Percentiles rank a stretch among this genome's conserved stretches.
Evolutionary conservation across 1,140 invertebrate species (phyloP).

Genomic region (Drosophila lini): DNA sequence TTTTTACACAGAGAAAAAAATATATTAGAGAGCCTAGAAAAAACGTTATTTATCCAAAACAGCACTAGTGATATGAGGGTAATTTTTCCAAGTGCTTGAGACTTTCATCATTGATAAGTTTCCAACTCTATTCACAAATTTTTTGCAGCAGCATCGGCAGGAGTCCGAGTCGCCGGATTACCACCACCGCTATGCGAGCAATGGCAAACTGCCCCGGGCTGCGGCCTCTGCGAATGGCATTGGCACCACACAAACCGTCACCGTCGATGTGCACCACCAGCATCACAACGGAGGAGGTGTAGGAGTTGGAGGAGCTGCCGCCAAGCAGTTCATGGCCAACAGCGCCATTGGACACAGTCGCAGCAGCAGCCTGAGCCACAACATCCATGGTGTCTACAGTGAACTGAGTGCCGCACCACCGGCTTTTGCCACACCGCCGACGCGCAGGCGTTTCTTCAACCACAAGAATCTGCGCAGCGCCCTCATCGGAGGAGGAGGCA

Average conservation of each 20-base stretch:
- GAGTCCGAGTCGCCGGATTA: slow-evolving; percentile 82
- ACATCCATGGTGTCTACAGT: slow-evolving; percentile 63
- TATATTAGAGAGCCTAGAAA: not conserved
- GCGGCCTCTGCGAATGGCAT: slow-evolving; percentile 46
- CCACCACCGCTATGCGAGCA: slow-evolving; percentile 83
- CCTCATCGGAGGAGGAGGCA: slow-evolving; percentile 85
- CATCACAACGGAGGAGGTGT: slow-evolving; percentile 48
- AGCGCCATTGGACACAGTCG: slow-evolving; percentile 74
- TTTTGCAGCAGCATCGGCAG: slow-evolving; percentile 80
- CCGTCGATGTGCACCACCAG: slow-evolving; percentile 77
- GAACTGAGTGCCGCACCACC: slow-evolving; percentile 74
- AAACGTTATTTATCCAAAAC: too few relatives aligned
- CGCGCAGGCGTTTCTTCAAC: slow-evolving; percentile 91
- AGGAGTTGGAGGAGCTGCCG: slow-evolving; percentile 2
- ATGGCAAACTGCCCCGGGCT: slow-evolving; percentile 79
- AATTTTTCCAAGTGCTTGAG: not conserved
- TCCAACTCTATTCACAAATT: slow-evolving; percentile 38
- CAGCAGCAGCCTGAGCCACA: slow-evolving; percentile 52
- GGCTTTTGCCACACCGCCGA: slow-evolving; percentile 90
- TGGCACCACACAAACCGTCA: slow-evolving; percentile 75
- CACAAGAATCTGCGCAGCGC: slow-evolving; percentile 91
- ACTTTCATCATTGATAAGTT: slow-evolving; percentile 81
- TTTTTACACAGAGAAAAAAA: slow-evolving; percentile 28
- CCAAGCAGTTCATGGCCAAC: slow-evolving; percentile 51
- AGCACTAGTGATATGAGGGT: not conserved